phyloP scores from a whole-genome alignment of 2,113 vertebrate species.

The Seriola rivoliana region DNA sequence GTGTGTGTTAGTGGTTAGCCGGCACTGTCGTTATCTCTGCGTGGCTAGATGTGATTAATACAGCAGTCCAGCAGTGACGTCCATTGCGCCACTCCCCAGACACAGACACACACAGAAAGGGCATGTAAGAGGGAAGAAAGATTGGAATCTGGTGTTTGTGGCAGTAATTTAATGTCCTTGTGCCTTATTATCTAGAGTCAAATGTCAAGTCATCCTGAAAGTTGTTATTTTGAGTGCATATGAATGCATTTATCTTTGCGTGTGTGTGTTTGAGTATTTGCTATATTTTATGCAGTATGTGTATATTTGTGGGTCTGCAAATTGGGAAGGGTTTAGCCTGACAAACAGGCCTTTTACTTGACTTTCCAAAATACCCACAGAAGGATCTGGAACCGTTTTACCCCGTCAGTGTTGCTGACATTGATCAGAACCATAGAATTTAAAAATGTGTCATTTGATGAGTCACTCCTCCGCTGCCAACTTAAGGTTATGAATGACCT shows the following conservation, averaged over 20 bases:
- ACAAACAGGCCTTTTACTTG: slow-evolving; percentile 39
- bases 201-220: slow-evolving; percentile 46
- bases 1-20: slow-evolving; percentile 35
- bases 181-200: slow-evolving; percentile 28
- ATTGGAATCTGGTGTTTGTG: slow-evolving; percentile 49
- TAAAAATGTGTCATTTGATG: slow-evolving; percentile 44
- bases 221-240: slow-evolving; percentile 3
- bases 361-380: slow-evolving; percentile 37
- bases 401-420: slow-evolving; percentile 7
- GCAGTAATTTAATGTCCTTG: slow-evolving; percentile 9
- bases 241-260: neutral
- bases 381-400: slow-evolving; percentile 48
- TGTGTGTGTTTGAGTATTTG: slow-evolving; percentile 20
- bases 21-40: slow-evolving; percentile 54
- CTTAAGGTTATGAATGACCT: slow-evolving; percentile 24
- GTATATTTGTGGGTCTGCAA: slow-evolving; percentile 18
- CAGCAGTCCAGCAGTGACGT: slow-evolving; percentile 58
- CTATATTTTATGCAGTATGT: slow-evolving; percentile 22
- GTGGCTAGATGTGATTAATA: slow-evolving; percentile 73
- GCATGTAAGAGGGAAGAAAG: slow-evolving; percentile 40
- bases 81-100: slow-evolving; percentile 57
- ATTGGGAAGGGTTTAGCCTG: slow-evolving; percentile 29
- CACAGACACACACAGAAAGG: slow-evolving; percentile 49
- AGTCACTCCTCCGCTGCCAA: slow-evolving; percentile 48
- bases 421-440: slow-evolving; percentile 38